phyloP scores from a whole-genome alignment of 2,797 vertebrate species.

The Siniperca scherzeri region DNA sequence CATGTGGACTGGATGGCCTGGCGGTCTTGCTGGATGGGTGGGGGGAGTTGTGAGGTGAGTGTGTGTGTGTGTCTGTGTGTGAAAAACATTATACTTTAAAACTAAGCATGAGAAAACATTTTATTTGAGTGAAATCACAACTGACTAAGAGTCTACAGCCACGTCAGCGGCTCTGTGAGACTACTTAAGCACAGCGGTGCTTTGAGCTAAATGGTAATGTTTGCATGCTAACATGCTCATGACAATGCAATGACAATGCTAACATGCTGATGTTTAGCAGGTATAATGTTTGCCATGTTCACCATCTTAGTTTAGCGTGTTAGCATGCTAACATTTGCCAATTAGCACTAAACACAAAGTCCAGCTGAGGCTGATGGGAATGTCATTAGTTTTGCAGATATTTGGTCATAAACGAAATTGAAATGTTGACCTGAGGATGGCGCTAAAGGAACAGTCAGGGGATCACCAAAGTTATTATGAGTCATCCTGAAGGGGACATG shows the following conservation, averaged over 20 bases:
- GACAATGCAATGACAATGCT: not conserved
- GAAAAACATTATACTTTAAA: not conserved
- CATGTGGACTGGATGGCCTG: conserved; percentile 50
- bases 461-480: not conserved
- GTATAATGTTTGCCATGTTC: not conserved
- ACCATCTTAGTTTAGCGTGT: not conserved
- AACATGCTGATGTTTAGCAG: not conserved
- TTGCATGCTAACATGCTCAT: not conserved
- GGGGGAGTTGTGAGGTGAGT: conserved; percentile 1
- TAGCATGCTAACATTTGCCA: not conserved
- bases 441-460: not conserved
- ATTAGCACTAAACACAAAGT: not conserved
- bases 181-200: no score
- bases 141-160: not conserved
- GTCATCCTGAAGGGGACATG: no score
- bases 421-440: not conserved
- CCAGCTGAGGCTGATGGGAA: not conserved
- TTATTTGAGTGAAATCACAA: conserved; percentile 19
- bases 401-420: not conserved
- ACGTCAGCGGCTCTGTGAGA: not conserved
- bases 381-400: not conserved
- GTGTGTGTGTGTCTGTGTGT: not conserved
- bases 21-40: conserved; percentile 14
- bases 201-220: not conserved
- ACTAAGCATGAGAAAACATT: conserved; percentile 8